A percentile compares a stretch with the other conserved stretches of the same genome.
Evolutionary conservation across 2,113 vertebrate species (phyloP).

Genomic region (Vidua chalybeata): DNA sequence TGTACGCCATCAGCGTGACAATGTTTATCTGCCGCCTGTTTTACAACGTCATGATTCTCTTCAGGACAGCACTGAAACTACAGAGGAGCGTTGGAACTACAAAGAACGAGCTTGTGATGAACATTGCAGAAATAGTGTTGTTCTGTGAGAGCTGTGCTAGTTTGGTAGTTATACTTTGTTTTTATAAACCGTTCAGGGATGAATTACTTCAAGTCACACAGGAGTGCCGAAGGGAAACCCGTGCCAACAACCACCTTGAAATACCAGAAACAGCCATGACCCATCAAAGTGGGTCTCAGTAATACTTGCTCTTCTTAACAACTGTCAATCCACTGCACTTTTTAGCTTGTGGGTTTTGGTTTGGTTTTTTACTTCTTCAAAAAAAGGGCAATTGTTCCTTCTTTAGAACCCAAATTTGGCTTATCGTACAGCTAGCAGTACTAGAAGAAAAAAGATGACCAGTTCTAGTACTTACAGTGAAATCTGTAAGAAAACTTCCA

Average conservation of each 20-base stretch:
- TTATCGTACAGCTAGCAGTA: neutral
- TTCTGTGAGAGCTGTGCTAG: conserved; percentile 75
- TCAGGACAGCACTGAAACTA: conserved; percentile 38
- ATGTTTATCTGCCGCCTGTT: conserved; percentile 68
- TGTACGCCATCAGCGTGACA: neutral
- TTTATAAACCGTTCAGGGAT: conserved; percentile 68
- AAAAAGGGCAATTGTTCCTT: neutral
- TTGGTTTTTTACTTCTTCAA: neutral
- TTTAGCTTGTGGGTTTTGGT: neutral
- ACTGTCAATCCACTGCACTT: neutral
- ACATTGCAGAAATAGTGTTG: conserved; percentile 75
- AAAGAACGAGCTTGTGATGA: conserved; percentile 61
- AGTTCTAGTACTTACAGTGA: neutral
- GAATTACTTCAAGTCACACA: conserved; percentile 16
- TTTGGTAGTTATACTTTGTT: conserved; percentile 62
- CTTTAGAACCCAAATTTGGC: neutral
- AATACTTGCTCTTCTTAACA: neutral
- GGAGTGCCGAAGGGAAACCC: conserved; percentile 3
- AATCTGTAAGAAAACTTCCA: neutral
- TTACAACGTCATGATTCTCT: conserved; percentile 69
- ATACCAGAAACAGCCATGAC: neutral
- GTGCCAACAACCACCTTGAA: neutral
- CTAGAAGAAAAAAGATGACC: neutral
- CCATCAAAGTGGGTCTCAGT: neutral
- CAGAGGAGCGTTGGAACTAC: neutral